phyloP scores from a whole-genome alignment of 2,113 vertebrate species.

The Dipodomys stephensi region DNA sequence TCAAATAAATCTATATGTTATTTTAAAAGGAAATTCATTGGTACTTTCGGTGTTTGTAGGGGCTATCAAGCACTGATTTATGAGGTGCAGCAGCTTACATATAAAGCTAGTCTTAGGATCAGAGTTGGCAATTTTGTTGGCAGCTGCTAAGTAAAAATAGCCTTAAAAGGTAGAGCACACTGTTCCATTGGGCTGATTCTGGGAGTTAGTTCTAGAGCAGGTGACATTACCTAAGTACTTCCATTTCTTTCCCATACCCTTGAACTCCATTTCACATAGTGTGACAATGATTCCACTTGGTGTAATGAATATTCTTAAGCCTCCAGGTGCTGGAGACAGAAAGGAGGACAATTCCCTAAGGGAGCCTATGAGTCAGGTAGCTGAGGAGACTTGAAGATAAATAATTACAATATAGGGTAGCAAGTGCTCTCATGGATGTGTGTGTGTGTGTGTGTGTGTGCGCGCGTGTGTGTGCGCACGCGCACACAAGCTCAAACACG shows the following conservation, averaged over 20 bases:
- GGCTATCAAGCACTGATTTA: background rate
- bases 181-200: background rate
- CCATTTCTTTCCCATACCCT: background rate
- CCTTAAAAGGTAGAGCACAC: background rate
- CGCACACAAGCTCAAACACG: too few relatives aligned
- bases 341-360: background rate
- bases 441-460: background rate
- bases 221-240: too few relatives aligned
- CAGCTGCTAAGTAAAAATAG: background rate
- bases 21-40: background rate
- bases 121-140: background rate
- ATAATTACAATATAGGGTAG: background rate
- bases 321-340: background rate
- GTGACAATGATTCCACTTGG: background rate
- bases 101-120: background rate
- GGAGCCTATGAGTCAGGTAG: background rate
- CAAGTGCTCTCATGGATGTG: background rate
- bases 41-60: background rate
- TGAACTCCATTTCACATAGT: background rate
- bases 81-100: background rate
- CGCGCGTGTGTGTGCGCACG: too few relatives aligned
- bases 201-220: background rate
- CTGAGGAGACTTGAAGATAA: constrained; percentile 2
- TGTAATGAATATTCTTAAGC: background rate
- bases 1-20: background rate